These are phyloP conservation scores for Ifrita kowaldi DNA, from an alignment of 2,113 vertebrate genomes.

Conservation along the genomic window DNA sequence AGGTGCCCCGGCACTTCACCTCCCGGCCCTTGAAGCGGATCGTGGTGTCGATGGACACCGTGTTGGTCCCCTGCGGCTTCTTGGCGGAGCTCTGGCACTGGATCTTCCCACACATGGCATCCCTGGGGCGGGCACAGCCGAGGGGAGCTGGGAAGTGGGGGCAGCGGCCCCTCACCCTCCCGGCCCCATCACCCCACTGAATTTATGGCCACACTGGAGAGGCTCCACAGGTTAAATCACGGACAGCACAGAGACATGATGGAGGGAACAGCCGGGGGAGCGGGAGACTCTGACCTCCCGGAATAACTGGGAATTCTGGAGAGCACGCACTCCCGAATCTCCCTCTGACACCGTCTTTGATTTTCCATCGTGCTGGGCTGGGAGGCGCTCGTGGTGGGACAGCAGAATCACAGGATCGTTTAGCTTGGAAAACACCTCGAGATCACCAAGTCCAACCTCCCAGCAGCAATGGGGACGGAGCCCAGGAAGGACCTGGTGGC, in stretches of 20 bases:
- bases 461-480: background rate
- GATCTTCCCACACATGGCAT: constrained; percentile 92
- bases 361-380: background rate
- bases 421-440: fast-evolving
- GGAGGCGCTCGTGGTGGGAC: background rate
- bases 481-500: background rate
- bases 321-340: background rate
- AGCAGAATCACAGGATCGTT: fast-evolving
- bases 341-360: background rate
- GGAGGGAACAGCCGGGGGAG: background rate
- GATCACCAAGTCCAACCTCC: background rate
- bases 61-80: constrained; percentile 82
- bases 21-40: constrained; percentile 76
- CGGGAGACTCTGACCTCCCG: background rate
- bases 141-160: background rate
- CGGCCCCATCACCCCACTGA: background rate
- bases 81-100: constrained; percentile 90
- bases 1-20: constrained; percentile 85
- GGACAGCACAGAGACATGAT: background rate
- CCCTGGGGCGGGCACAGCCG: constrained; percentile 55
- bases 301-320: background rate
- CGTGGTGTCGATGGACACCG: constrained; percentile 84
- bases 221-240: background rate
- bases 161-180: fast-evolving
- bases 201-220: background rate